These are phyloP conservation scores for Antigone vipio DNA, from an alignment of 2,113 vertebrate genomes.

Conservation along the genomic window DNA sequence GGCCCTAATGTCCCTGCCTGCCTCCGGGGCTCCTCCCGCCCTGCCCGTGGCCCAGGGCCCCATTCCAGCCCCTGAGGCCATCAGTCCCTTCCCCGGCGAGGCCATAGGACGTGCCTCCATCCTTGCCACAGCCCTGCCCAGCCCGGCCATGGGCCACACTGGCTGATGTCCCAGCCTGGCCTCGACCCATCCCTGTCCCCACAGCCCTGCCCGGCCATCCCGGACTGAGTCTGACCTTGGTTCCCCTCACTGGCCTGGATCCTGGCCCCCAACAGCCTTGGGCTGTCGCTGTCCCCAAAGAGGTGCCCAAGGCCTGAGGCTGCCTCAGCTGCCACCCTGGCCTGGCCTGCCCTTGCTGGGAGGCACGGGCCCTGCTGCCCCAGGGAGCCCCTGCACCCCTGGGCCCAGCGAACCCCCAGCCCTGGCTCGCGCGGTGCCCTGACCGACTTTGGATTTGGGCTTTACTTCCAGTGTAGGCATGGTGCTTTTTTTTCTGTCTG, in stretches of 20 bases:
- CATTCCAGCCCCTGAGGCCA: accelerated
- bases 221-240: not conserved
- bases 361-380: accelerated
- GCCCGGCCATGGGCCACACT: accelerated
- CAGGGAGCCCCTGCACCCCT: not conserved
- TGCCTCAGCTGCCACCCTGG: not conserved
- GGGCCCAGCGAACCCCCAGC: not conserved
- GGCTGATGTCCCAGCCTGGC: not conserved
- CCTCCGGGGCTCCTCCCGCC: accelerated
- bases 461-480: not conserved
- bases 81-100: not conserved
- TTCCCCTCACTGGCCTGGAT: accelerated
- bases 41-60: accelerated
- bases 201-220: accelerated
- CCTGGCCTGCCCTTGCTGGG: not conserved
- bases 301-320: not conserved
- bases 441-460: accelerated
- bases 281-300: not conserved
- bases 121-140: not conserved
- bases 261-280: accelerated
- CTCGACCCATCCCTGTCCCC: too few relatives aligned
- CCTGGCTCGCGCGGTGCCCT: accelerated
- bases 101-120: not conserved
- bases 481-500: not conserved
- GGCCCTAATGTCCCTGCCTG: not conserved